These are phyloP conservation scores for Oryzias sinensis DNA, from an alignment of 2,797 vertebrate genomes.

Conservation along the genomic window DNA sequence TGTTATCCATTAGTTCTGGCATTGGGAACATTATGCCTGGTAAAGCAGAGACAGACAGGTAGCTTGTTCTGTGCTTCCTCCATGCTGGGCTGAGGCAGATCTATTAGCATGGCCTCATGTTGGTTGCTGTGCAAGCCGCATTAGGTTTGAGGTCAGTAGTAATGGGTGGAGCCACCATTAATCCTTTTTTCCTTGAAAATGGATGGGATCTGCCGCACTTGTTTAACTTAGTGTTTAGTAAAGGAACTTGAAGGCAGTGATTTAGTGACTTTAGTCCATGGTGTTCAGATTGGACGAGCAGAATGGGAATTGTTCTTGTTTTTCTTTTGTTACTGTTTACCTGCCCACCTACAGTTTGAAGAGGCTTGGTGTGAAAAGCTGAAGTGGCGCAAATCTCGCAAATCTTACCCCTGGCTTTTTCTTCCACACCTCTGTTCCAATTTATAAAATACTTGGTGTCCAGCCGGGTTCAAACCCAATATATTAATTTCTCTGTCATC, in stretches of 20 bases:
- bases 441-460: no score
- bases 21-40: slow-evolving; percentile 37
- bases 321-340: no score
- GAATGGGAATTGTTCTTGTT: no score
- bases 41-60: slow-evolving; percentile 47
- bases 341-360: no score
- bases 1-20: slow-evolving; percentile 52
- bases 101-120: slow-evolving; percentile 55
- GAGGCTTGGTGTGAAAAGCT: no score
- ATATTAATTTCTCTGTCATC: no score
- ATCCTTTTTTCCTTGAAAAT: slow-evolving; percentile 45
- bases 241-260: neutral
- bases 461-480: no score
- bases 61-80: slow-evolving; percentile 43
- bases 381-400: no score
- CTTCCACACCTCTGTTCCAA: no score
- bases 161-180: slow-evolving; percentile 53
- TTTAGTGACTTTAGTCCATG: neutral
- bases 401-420: no score
- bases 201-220: neutral
- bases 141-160: slow-evolving; percentile 60
- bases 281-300: no score
- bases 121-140: slow-evolving; percentile 63
- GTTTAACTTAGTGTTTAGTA: slow-evolving; percentile 9
- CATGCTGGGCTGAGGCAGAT: slow-evolving; percentile 41